phyloP scores from a whole-genome alignment of 2,797 vertebrate species.

The Galaxias olidus region DNA sequence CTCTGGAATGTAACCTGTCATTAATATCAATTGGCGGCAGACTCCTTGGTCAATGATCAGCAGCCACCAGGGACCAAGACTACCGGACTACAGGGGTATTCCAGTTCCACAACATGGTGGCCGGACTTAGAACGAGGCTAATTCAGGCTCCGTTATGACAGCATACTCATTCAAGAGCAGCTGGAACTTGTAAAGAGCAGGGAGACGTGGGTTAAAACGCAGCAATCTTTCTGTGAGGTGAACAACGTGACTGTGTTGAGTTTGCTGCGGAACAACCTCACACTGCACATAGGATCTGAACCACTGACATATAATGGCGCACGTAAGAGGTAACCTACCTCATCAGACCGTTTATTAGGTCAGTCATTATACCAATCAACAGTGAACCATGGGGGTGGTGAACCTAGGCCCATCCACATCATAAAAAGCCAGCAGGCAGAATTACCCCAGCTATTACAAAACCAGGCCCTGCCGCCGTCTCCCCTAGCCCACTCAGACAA shows the following conservation, averaged over 20 bases:
- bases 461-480: constrained; percentile 70
- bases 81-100: background rate
- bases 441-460: constrained; percentile 75
- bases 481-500: constrained; percentile 70
- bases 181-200: constrained; percentile 26
- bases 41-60: constrained; percentile 51
- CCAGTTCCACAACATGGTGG: background rate
- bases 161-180: constrained; percentile 36
- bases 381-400: constrained; percentile 52
- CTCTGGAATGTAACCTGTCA: constrained; percentile 76
- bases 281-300: constrained; percentile 31
- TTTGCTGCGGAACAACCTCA: constrained; percentile 36
- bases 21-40: constrained; percentile 70
- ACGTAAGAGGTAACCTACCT: constrained; percentile 60
- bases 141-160: constrained; percentile 16
- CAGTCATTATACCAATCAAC: constrained; percentile 67
- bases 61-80: constrained; percentile 40
- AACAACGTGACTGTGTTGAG: constrained; percentile 42
- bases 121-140: background rate
- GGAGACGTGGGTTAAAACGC: constrained; percentile 6
- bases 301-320: constrained; percentile 47
- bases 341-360: constrained; percentile 63
- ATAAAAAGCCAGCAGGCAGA: constrained; percentile 71
- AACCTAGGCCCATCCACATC: constrained; percentile 64
- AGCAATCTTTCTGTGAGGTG: constrained; percentile 32